Percentiles rank a stretch among this genome's conserved stretches.
Evolutionary conservation across 1,140 invertebrate genomes (phyloP).

Genomic region (Scaptomyza hsui): DNA sequence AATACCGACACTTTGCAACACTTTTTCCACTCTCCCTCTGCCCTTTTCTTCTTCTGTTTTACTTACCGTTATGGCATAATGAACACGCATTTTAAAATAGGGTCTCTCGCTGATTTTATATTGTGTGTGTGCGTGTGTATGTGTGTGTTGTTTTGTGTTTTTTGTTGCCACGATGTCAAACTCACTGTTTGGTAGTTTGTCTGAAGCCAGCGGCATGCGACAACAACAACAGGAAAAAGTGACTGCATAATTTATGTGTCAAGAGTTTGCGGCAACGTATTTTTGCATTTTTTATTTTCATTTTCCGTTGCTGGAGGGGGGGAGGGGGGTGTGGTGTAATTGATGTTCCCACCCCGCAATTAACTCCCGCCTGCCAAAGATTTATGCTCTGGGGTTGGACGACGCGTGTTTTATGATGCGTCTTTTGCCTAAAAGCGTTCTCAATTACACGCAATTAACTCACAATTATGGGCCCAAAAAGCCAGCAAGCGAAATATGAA

Average conservation of each 20-base stretch:
- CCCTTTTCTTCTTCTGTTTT: not conserved
- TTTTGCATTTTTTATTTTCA: conserved; percentile 6
- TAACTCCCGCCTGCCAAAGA: conserved; percentile 59
- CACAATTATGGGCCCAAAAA: conserved; percentile 40
- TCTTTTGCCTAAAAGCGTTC: conserved; percentile 54
- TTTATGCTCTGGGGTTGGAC: conserved; percentile 54
- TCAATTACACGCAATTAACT: conserved; percentile 73
- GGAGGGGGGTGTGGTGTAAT: no score
- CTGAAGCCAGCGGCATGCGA: conserved; percentile 2
- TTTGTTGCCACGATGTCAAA: conserved; percentile 23
- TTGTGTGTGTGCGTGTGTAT: conserved; percentile 1
- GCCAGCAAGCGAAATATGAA: conserved; percentile 21
- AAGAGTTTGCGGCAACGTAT: conserved; percentile 60
- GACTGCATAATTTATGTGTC: conserved; percentile 76
- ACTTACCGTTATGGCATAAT: conserved; percentile 65
- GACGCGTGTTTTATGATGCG: conserved; percentile 60
- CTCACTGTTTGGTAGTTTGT: conserved; percentile 23
- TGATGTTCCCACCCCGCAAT: conserved; percentile 70
- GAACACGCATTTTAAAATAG: conserved; percentile 80
- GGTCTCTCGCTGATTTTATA: conserved; percentile 43
- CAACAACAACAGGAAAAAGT: conserved; percentile 50
- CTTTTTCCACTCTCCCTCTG: conserved; percentile 42
- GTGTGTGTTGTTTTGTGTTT: conserved; percentile 4
- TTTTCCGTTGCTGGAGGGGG: conserved; percentile 23
- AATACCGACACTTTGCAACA: conserved; percentile 74